Conservation (phyloP, 2,797 vertebrate genomes). For the Eulemur rubriventer region DNA sequence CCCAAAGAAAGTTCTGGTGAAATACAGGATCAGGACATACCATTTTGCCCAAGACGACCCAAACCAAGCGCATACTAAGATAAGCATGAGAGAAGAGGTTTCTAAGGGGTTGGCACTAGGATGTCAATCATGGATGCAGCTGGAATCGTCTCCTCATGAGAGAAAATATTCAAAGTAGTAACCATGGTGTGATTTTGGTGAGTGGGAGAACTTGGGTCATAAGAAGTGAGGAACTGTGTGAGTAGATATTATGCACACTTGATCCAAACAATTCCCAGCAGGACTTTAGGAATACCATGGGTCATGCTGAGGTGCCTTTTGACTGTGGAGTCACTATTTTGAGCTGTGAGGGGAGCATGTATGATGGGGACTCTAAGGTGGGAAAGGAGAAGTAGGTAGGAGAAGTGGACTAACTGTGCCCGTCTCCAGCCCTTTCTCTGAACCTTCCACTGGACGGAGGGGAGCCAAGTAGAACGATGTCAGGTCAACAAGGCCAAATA, state of each 20-base stretch:
- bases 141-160: background rate
- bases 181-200: fast-evolving
- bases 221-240: background rate
- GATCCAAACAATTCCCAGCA: background rate
- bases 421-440: background rate
- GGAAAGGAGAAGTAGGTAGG: background rate
- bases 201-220: background rate
- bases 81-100: fast-evolving
- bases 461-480: fast-evolving
- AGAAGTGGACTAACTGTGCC: background rate
- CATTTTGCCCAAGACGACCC: background rate
- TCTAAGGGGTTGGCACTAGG: background rate
- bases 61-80: background rate
- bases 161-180: background rate
- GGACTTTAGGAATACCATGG: background rate
- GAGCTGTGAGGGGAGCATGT: background rate
- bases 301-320: background rate
- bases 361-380: background rate
- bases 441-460: background rate
- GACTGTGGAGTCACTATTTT: background rate
- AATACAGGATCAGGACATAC: background rate
- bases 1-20: background rate
- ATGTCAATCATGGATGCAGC: background rate
- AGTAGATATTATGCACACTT: background rate
- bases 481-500: too few relatives aligned